Percentiles rank a stretch among this genome's conserved stretches.
phyloP scores from a whole-genome alignment of 2,113 vertebrate genomes.

The Festucalex cinctus region DNA sequence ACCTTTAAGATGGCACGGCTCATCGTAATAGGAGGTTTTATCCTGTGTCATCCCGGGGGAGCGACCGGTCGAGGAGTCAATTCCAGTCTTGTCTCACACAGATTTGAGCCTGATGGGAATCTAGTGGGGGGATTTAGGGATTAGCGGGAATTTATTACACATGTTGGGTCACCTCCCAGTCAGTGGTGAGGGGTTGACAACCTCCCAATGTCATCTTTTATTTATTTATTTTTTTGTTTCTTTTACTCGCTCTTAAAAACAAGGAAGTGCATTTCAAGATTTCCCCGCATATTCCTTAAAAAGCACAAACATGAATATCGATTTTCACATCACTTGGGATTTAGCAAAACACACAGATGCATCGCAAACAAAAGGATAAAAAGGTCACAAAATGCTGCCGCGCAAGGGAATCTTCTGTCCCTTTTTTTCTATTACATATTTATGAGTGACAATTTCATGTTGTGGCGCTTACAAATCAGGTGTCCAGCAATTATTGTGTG shows the following conservation, averaged over 20 bases:
- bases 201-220: slow-evolving; percentile 19
- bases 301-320: neutral
- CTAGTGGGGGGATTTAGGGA: slow-evolving; percentile 48
- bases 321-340: neutral
- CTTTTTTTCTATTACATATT: slow-evolving; percentile 10
- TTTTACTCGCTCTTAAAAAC: neutral
- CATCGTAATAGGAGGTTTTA: slow-evolving; percentile 32
- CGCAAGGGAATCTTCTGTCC: slow-evolving; percentile 3
- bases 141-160: slow-evolving; percentile 48
- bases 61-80: slow-evolving; percentile 40
- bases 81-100: slow-evolving; percentile 43
- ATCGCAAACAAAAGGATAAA: slow-evolving; percentile 18
- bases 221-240: neutral
- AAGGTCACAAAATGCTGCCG: slow-evolving; percentile 8
- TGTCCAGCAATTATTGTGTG: slow-evolving; percentile 1
- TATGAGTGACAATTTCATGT: slow-evolving; percentile 5
- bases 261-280: neutral
- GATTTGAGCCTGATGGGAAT: slow-evolving; percentile 50
- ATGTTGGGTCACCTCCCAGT: slow-evolving; percentile 39
- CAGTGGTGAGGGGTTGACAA: slow-evolving; percentile 10
- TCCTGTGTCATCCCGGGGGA: slow-evolving; percentile 42
- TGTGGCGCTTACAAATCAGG: slow-evolving; percentile 18
- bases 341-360: neutral
- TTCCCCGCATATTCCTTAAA: neutral
- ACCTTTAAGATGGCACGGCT: slow-evolving; percentile 18